A percentile compares a stretch with the other conserved stretches of the same genome.
Conservation (phyloP, 2,113 vertebrate species). For the Coracopsis vasa region DNA sequence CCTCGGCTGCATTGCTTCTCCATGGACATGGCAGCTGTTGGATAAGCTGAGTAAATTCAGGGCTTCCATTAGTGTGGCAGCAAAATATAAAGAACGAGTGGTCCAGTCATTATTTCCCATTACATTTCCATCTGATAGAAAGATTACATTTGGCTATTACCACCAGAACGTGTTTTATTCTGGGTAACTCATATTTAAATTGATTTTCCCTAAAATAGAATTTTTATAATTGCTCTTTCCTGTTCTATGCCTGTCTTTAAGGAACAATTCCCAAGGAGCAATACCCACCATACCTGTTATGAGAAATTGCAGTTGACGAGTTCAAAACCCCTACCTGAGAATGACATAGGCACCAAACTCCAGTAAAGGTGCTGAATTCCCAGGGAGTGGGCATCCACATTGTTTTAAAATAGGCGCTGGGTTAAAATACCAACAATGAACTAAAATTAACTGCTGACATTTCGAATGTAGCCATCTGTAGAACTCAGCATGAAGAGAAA, state of each 20-base stretch:
- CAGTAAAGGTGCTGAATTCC: not conserved
- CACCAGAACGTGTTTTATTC: constrained; percentile 9
- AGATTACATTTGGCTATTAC: not conserved
- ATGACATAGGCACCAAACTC: not conserved
- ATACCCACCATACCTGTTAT: not conserved
- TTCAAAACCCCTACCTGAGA: not conserved
- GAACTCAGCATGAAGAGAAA: not conserved
- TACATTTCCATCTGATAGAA: constrained; percentile 11
- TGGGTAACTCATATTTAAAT: not conserved
- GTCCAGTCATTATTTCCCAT: constrained; percentile 34
- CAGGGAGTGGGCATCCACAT: not conserved
- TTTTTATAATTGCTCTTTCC: not conserved
- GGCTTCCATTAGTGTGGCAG: not conserved
- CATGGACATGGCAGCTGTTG: not conserved
- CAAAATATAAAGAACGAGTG: not conserved
- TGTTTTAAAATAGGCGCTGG: not conserved
- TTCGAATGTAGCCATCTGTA: not conserved
- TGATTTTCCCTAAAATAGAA: constrained; percentile 36
- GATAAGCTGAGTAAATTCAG: not conserved
- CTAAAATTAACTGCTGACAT: not conserved
- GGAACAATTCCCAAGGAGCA: not conserved
- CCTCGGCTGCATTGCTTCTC: not conserved
- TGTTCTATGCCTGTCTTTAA: not conserved
- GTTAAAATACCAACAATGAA: not conserved
- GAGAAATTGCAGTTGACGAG: not conserved